phyloP scores from a whole-genome alignment of 1,140 invertebrate species.

The Caenorhabditis inopinata region DNA sequence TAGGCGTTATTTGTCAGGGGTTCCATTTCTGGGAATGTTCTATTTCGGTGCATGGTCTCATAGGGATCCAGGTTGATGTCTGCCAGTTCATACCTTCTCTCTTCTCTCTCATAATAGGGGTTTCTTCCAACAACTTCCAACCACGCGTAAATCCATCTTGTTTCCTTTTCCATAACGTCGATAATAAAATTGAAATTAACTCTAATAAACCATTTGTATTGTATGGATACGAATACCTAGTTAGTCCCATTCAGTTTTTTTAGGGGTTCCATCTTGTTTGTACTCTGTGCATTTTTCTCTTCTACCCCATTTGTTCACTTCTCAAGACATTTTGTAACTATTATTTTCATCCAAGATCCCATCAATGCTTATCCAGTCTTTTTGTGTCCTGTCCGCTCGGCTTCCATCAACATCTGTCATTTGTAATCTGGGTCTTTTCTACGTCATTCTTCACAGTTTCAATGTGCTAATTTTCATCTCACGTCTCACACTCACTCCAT shows the following conservation, averaged over 20 bases:
- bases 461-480: neutral
- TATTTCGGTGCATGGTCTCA: neutral
- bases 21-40: too few species aligned
- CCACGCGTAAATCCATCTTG: constrained; percentile 15
- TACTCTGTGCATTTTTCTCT: neutral
- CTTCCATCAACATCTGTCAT: neutral
- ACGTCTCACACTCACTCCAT: neutral
- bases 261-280: neutral
- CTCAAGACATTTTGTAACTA: too few species aligned
- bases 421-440: constrained; percentile 14
- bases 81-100: neutral
- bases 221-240: too few species aligned
- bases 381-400: neutral
- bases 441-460: constrained; percentile 24
- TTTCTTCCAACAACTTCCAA: constrained; percentile 21
- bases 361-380: neutral
- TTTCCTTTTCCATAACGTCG: neutral
- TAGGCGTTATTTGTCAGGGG: neutral
- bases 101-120: constrained; percentile 15
- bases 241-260: neutral
- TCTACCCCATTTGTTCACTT: neutral
- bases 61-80: constrained; percentile 10
- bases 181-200: neutral
- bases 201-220: neutral
- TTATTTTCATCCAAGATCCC: too few species aligned